Evolutionary conservation across 1,140 invertebrate genomes (phyloP), one percentile per base, ranked within the genome.

Genomic region (Doryteuthis pealeii): DNA sequence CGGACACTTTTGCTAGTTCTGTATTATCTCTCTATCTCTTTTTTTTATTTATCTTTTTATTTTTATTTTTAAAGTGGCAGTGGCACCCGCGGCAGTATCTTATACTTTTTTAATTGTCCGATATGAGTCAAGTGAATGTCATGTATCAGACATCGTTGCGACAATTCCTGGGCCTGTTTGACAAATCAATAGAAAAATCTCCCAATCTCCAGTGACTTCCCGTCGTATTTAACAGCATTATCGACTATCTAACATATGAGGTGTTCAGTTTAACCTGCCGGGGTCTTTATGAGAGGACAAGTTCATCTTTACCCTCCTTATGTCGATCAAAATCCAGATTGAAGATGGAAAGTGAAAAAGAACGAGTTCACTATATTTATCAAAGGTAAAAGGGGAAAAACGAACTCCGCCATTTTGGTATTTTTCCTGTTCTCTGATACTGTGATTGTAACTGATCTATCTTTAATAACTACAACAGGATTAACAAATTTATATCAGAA

Each of bases 61-160:
- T 49, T 28, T 15, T 72, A 15, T 72, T 35, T 26, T 81, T 82
- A 92, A 95, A 4, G 96, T 98, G 14, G 96, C 96, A n/a, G n/a
- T n/a, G n/a, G n/a, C 8, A 93, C 94, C 0, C 90, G 96, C 78
- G 96, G 96, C 28, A 97, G 95, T 0, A 96, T 97, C 73, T 88
- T 98, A 0, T 99, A 99, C 82, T 99, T 98, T 83, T 89, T 98
- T 1, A 97, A 98, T 72, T 95, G n/a, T 95, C 96, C 0, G 96
- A 99, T 88, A 97, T 99, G 95, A 95, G 94, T 77, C 95, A 95
- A 80, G 96, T 99, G 0, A 98, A 97, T 84, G 91, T 92, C 6
- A 98, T 98, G 96, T 99, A 99, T 83, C 96, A 98, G 89, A 98
- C 96, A 79, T 96, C 96, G 0, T 89, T 99, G 15, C 95, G 95